Evolutionary conservation across 92 coral and sea anemone genomes (phyloP).

Genomic region (Phenganax subtilis): DNA sequence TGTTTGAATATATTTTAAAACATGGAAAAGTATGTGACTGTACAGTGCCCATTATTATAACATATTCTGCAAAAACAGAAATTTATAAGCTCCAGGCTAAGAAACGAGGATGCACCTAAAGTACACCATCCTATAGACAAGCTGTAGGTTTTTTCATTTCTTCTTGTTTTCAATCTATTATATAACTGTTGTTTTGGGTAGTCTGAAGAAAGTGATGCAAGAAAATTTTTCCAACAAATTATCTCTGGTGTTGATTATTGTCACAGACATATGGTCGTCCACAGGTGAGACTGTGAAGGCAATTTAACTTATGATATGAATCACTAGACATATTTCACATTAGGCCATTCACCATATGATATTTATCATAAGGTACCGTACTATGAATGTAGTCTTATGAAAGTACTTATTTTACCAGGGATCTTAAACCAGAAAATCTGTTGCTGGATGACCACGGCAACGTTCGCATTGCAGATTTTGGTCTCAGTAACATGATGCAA

Average conservation of each 20-base stretch:
- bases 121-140: too few species aligned
- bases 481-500: constrained; percentile 90
- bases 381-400: background rate
- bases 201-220: constrained; percentile 88
- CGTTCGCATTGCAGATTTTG: constrained; percentile 96
- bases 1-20: constrained; percentile 91
- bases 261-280: constrained; percentile 97
- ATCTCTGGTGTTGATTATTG: constrained; percentile 97
- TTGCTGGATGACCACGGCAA: constrained; percentile 72
- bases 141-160: background rate
- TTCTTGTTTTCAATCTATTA: background rate
- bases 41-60: too few species aligned
- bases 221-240: constrained; percentile 90
- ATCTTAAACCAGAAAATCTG: constrained; percentile 89
- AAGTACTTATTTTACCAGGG: constrained; percentile 45
- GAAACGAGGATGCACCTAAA: too few species aligned
- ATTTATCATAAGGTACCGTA: background rate
- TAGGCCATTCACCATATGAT: background rate
- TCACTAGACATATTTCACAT: background rate
- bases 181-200: constrained; percentile 19
- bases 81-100: background rate
- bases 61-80: background rate
- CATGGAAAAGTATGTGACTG: constrained; percentile 78
- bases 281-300: constrained; percentile 52
- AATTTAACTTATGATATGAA: background rate